These are phyloP conservation scores for Caenorhabditis sp. DNA, from an alignment of 2,888 invertebrate species.

Conservation along the genomic window DNA sequence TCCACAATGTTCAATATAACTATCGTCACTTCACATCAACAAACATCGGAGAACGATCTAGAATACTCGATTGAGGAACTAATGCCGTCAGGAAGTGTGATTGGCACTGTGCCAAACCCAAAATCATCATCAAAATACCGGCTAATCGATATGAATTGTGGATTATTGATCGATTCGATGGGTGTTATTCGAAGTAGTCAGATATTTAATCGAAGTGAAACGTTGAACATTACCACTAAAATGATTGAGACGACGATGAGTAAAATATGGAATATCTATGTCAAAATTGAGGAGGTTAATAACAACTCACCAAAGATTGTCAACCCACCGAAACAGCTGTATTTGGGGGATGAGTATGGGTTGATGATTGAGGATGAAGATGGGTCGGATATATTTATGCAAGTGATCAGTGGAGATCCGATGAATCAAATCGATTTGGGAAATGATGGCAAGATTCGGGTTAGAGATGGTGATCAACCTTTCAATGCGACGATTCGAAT, in stretches of 20 bases:
- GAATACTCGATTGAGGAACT: slow-evolving; percentile 26
- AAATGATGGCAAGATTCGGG: background rate
- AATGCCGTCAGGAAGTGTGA: slow-evolving; percentile 15
- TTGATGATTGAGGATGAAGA: slow-evolving; percentile 12
- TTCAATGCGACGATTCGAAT: slow-evolving; percentile 34
- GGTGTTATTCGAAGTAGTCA: slow-evolving; percentile 18
- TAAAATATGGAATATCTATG: slow-evolving; percentile 22
- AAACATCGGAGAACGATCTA: slow-evolving; percentile 17
- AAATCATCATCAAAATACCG: slow-evolving; percentile 31
- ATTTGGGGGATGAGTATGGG: slow-evolving; percentile 18
- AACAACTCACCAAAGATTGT: slow-evolving; percentile 23
- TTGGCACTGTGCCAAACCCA: slow-evolving; percentile 25
- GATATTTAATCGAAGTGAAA: slow-evolving; percentile 20
- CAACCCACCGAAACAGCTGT: slow-evolving; percentile 5
- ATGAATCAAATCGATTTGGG: background rate
- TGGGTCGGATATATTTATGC: slow-evolving; percentile 5
- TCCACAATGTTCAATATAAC: slow-evolving; percentile 13
- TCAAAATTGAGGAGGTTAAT: slow-evolving; percentile 31
- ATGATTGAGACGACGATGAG: slow-evolving; percentile 26
- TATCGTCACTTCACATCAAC: slow-evolving; percentile 10
- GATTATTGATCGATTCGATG: slow-evolving; percentile 27
- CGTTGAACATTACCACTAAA: slow-evolving; percentile 21
- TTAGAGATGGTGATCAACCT: background rate
- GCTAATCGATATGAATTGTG: slow-evolving; percentile 18
- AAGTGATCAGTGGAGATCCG: background rate